A percentile compares a stretch with the other conserved stretches of the same genome.
Conservation (phyloP, 2,797 vertebrate species). For the Cynopterus sphinx region DNA sequence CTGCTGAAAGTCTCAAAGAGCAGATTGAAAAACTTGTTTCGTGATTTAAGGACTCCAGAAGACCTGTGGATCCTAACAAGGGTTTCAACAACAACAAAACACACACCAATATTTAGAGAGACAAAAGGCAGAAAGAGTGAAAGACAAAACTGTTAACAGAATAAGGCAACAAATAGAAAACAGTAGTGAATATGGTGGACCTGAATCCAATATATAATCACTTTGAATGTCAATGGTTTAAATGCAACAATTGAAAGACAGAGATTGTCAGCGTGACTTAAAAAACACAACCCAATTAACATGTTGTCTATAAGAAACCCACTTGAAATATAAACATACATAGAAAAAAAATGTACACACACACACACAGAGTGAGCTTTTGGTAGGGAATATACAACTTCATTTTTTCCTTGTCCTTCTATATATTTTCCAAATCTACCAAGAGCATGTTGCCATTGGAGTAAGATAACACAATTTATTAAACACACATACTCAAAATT, state of each 20-base stretch:
- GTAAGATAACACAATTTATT: not conserved
- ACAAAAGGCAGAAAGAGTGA: not conserved
- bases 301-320: not conserved
- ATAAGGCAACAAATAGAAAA: not conserved
- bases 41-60: not conserved
- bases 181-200: not conserved
- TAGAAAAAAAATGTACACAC: not conserved
- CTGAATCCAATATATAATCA: not conserved
- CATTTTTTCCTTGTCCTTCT: not conserved
- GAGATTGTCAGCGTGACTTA: not conserved
- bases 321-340: not conserved
- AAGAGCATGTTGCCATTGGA: not conserved
- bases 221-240: not conserved
- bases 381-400: not conserved
- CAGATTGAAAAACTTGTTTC: not conserved
- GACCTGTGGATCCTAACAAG: not conserved
- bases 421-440: constrained; percentile 3
- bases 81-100: not conserved
- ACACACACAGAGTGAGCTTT: not conserved
- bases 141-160: not conserved
- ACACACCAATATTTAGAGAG: not conserved
- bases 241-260: not conserved
- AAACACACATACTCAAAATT: not conserved
- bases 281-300: not conserved
- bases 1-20: not conserved